phyloP scores from a whole-genome alignment of 2,888 invertebrate species.

The Acleris emargana region DNA sequence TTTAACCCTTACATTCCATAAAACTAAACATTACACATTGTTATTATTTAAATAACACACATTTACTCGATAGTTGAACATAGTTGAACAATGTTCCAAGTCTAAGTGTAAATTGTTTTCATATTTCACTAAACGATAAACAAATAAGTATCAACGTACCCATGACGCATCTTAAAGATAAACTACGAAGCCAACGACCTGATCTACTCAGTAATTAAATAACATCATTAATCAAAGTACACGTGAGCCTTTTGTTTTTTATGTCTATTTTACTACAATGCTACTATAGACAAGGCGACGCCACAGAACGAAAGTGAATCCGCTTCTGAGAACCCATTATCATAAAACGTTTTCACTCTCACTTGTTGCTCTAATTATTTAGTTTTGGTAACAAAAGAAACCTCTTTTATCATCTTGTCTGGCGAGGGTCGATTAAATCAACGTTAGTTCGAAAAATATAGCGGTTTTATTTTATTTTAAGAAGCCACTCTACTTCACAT shows the following conservation, averaged over 20 bases:
- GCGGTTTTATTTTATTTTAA: no score
- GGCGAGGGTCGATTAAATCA: no score
- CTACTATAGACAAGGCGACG: conserved; percentile 45
- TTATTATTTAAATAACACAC: conserved; percentile 1
- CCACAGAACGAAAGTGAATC: conserved; percentile 43
- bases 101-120: not conserved
- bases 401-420: not conserved
- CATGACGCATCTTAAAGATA: not conserved
- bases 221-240: conserved; percentile 46
- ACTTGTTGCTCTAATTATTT: conserved; percentile 36
- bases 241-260: conserved; percentile 50
- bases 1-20: not conserved
- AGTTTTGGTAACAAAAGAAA: conserved; percentile 18
- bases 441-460: no score
- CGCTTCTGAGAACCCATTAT: conserved; percentile 39
- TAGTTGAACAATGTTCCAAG: conserved; percentile 4
- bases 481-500: no score
- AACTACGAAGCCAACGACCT: conserved; percentile 6
- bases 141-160: not conserved
- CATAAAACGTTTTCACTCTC: conserved; percentile 24
- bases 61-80: conserved; percentile 2
- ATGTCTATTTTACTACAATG: conserved; percentile 17
- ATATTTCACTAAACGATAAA: not conserved
- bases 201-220: conserved; percentile 5
- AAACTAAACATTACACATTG: conserved; percentile 9